These are phyloP conservation scores for Elgonia sp. DNA, from an alignment of 2,888 invertebrate species.

Conservation along the genomic window DNA sequence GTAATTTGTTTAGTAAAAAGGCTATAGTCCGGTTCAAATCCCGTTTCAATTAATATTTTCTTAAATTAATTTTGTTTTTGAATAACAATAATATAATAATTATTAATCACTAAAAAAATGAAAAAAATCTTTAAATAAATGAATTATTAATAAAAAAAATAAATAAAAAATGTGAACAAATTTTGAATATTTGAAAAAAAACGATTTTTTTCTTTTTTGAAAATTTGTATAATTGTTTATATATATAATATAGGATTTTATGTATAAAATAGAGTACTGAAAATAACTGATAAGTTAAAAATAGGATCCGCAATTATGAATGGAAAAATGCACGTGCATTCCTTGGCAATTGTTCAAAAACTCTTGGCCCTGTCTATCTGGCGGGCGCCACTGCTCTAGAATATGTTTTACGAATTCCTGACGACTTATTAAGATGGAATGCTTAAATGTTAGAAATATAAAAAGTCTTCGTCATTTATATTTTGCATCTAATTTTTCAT, in stretches of 20 bases:
- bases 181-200: too few relatives aligned
- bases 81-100: too few relatives aligned
- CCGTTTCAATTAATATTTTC: background rate
- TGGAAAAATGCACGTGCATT: constrained; percentile 85
- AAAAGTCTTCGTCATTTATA: background rate
- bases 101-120: too few relatives aligned
- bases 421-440: constrained; percentile 63
- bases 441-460: background rate
- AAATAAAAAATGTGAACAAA: too few relatives aligned
- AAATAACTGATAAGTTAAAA: constrained; percentile 81
- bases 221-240: background rate
- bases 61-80: too few relatives aligned
- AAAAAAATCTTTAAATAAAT: too few relatives aligned
- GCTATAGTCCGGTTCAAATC: constrained; percentile 19
- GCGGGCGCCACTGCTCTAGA: constrained; percentile 70
- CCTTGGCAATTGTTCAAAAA: constrained; percentile 82
- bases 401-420: constrained; percentile 61
- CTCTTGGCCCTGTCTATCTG: constrained; percentile 74
- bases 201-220: background rate
- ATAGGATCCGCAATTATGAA: constrained; percentile 84
- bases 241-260: background rate
- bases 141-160: too few relatives aligned
- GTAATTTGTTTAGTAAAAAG: background rate
- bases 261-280: constrained; percentile 40
- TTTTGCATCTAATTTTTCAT: too few relatives aligned